These are phyloP conservation scores for Pterocles gutturalis DNA, from an alignment of 2,113 vertebrate genomes.

Conservation along the genomic window DNA sequence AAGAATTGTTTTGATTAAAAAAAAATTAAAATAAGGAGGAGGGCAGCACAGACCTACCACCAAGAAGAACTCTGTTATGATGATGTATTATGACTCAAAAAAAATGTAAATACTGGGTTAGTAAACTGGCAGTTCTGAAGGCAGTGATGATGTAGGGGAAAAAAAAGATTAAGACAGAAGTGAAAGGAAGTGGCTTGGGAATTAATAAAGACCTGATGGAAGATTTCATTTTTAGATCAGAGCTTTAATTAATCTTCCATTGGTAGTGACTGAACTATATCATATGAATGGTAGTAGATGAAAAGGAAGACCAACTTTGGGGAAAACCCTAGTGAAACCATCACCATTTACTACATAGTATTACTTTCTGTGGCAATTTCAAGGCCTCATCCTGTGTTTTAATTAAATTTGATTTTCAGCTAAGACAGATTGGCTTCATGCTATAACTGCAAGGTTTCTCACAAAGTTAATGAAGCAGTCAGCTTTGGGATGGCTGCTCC, in stretches of 20 bases:
- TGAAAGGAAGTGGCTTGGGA: not conserved
- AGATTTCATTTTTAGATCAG: not conserved
- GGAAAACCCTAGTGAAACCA: not conserved
- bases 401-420: not conserved
- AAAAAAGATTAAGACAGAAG: not conserved
- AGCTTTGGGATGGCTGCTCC: not conserved
- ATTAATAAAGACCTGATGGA: not conserved
- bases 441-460: not conserved
- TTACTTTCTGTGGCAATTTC: not conserved
- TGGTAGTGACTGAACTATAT: not conserved
- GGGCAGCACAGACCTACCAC: slow-evolving; percentile 20
- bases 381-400: not conserved
- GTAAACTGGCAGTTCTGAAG: not conserved
- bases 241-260: not conserved
- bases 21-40: not conserved
- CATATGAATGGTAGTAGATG: not conserved
- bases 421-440: not conserved
- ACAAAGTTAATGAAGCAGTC: not conserved
- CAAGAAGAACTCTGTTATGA: not conserved
- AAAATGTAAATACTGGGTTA: not conserved
- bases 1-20: slow-evolving; percentile 13
- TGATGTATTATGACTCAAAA: not conserved
- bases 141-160: not conserved
- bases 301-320: not conserved
- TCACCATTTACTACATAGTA: not conserved